These are phyloP conservation scores for Syngnathus floridae DNA, from an alignment of 2,113 vertebrate species.

Conservation along the genomic window DNA sequence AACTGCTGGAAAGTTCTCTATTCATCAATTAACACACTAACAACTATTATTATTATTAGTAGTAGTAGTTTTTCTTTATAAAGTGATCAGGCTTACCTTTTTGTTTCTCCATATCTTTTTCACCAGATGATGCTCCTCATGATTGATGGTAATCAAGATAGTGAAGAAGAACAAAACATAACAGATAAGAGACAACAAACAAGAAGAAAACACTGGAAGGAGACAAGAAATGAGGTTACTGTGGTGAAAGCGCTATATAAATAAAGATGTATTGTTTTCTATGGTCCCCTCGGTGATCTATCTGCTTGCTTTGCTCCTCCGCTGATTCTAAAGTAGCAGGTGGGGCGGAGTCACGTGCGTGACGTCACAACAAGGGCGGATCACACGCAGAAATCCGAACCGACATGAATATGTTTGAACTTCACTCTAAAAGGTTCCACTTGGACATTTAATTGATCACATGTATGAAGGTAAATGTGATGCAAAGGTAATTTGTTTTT, in stretches of 20 bases:
- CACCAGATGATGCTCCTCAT: constrained; percentile 26
- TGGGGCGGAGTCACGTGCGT: neutral
- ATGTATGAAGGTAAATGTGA: too few species aligned
- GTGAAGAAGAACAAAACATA: neutral
- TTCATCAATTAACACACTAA: too few species aligned
- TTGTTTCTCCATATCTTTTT: constrained; percentile 49
- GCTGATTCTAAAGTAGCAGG: neutral
- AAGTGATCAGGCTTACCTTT: constrained; percentile 38
- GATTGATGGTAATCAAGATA: neutral
- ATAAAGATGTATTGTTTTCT: too few species aligned
- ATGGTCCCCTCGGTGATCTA: neutral
- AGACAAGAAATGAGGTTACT: neutral
- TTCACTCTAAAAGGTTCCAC: neutral
- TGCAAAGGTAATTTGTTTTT: too few species aligned
- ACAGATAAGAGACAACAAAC: neutral
- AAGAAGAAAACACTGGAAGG: neutral
- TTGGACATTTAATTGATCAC: too few species aligned
- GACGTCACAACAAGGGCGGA: neutral
- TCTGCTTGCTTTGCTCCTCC: neutral
- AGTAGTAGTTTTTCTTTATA: neutral
- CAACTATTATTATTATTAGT: too few species aligned
- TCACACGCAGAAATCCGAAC: neutral
- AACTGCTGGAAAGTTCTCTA: too few species aligned
- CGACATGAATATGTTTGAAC: neutral
- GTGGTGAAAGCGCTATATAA: too few species aligned